These are phyloP conservation scores for Plutella xylostella DNA, from an alignment of 2,888 invertebrate genomes.

Conservation along the genomic window DNA sequence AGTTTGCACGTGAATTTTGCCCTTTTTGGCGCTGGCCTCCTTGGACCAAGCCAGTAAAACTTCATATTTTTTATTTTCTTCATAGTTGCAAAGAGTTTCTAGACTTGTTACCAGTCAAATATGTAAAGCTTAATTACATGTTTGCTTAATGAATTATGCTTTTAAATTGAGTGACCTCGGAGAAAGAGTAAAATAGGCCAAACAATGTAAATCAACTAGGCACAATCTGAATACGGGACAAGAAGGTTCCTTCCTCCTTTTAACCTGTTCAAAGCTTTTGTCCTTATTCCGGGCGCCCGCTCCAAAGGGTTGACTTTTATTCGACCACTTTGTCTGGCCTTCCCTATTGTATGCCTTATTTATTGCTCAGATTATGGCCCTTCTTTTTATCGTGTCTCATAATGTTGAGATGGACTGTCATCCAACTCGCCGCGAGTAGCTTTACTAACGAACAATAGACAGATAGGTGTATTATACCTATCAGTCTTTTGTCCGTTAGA, in stretches of 20 bases:
- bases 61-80: too few species aligned
- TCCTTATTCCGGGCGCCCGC: slow-evolving; percentile 21
- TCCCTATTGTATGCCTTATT: slow-evolving; percentile 16
- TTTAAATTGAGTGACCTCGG: too few species aligned
- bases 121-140: too few species aligned
- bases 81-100: too few species aligned
- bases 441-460: background rate
- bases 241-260: slow-evolving; percentile 24
- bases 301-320: slow-evolving; percentile 21
- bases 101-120: too few species aligned
- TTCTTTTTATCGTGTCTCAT: background rate
- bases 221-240: too few species aligned
- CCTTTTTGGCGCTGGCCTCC: background rate
- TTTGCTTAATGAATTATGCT: too few species aligned
- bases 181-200: too few species aligned
- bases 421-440: too few species aligned
- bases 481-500: background rate
- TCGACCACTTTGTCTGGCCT: slow-evolving; percentile 16
- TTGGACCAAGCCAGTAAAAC: slow-evolving; percentile 24
- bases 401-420: too few species aligned
- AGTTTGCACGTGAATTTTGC: slow-evolving; percentile 27
- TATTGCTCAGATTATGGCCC: slow-evolving; percentile 10
- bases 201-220: too few species aligned
- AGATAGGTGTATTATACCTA: background rate
- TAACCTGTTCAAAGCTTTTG: slow-evolving; percentile 31